Conservation (phyloP, 2,113 vertebrate genomes). For the Delphinus delphis region DNA sequence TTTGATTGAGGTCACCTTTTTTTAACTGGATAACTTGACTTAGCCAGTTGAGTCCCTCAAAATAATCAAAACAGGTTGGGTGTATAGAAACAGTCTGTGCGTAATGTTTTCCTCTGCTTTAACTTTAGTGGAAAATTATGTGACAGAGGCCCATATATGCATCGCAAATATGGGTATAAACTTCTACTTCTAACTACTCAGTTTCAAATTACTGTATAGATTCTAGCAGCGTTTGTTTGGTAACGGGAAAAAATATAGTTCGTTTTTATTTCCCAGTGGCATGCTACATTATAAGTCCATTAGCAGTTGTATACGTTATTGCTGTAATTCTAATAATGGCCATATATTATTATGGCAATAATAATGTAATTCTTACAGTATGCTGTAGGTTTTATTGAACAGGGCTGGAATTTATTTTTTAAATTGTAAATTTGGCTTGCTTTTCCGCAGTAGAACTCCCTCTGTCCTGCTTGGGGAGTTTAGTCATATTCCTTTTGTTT, state of each 20-base stretch:
- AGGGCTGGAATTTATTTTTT: conserved; percentile 65
- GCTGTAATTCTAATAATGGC: conserved; percentile 75
- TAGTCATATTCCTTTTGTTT: conserved; percentile 40
- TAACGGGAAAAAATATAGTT: conserved; percentile 74
- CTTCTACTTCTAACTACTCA: conserved; percentile 68
- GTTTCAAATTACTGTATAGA: conserved; percentile 76
- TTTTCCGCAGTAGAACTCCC: conserved; percentile 1
- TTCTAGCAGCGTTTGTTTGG: conserved; percentile 74
- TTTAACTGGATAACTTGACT: conserved; percentile 49
- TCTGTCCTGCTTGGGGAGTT: conserved; percentile 42
- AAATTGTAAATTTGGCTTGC: conserved; percentile 55
- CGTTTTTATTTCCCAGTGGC: conserved; percentile 84
- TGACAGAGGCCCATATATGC: conserved; percentile 52
- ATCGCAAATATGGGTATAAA: conserved; percentile 63
- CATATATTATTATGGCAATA: conserved; percentile 76
- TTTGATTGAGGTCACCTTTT: conserved; percentile 1
- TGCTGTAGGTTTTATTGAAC: conserved; percentile 70
- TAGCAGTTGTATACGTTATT: conserved; percentile 81
- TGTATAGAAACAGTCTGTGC: conserved; percentile 5
- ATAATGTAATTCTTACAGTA: conserved; percentile 75
- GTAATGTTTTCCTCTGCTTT: conserved; percentile 65
- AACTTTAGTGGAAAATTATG: conserved; percentile 65
- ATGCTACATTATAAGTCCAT: conserved; percentile 83
- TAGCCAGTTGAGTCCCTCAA: conserved; percentile 40
- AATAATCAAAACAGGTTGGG: conserved; percentile 51